Evolutionary conservation across 2,888 invertebrate genomes (phyloP), one percentile per base, ranked within the genome.

Genomic region (Idaea dimidiata): DNA sequence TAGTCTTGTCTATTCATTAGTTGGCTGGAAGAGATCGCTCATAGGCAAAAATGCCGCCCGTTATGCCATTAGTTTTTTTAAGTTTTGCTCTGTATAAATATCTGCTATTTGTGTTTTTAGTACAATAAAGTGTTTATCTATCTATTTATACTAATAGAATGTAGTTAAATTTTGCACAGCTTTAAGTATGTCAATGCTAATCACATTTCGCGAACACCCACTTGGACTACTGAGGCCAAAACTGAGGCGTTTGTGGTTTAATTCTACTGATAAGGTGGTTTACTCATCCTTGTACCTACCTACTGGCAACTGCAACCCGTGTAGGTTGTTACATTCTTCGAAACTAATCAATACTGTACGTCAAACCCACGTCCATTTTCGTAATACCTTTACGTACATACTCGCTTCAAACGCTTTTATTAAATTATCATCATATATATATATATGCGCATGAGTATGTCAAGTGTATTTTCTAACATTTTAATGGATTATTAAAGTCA

Each of bases 151-250:
- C 43, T 43, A 14, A 43, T 75, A 80, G 81, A 84, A 84, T 84
- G 83, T 83, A 76, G 72, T 70, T 81, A 81, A 77, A 80, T 80
- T n/a, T 82, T 81, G 79, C 77, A 72, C 75, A 75, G 73, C 74
- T 71, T 76, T 73, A 88, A 88, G 85, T 89, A 73, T 88, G 90
- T 90, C 90, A 90, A 88, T 90, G 90, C 81, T 89, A 87, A 86
- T 83, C 81, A 77, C 71, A 72, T 72, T 72, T 72, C 62, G 76
- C 81, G 71, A 76, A 85, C 88, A 81, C 88, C 85, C 83, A 87
- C 87, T 79, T 75, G 62, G 70, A 65, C 16, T 71, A 71, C 67
- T 83, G 83, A 89, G 86, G 87, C 81, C 84, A 79, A 76, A 77
- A 77, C 79, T 81, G 82, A 80, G 79, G 75, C 77, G 78, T 80